These are phyloP conservation scores for Tarsius wallacei DNA, from an alignment of 2,797 vertebrate genomes.

Conservation along the genomic window DNA sequence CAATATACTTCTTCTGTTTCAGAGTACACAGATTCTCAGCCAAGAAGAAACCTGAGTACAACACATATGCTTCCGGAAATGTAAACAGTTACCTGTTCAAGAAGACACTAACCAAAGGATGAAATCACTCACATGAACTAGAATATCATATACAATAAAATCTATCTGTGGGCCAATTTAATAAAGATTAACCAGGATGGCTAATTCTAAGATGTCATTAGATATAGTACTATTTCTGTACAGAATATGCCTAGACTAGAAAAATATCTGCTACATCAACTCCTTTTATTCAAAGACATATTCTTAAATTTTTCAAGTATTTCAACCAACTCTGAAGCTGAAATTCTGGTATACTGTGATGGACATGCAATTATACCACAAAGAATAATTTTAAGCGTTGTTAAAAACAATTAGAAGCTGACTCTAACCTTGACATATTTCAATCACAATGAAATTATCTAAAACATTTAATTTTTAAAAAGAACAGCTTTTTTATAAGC, in stretches of 20 bases:
- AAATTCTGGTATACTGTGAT: background rate
- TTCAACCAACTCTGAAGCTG: background rate
- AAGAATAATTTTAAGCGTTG: slow-evolving; percentile 44
- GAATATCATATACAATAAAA: slow-evolving; percentile 41
- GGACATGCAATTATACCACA: background rate
- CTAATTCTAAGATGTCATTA: slow-evolving; percentile 16
- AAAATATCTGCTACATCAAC: background rate
- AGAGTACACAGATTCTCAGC: background rate
- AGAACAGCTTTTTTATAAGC: slow-evolving; percentile 25
- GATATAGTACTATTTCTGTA: background rate
- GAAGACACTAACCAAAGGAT: background rate
- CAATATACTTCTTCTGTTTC: background rate
- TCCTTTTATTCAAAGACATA: slow-evolving; percentile 52
- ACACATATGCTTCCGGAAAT: background rate
- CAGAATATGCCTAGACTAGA: background rate
- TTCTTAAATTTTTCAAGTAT: slow-evolving; percentile 25
- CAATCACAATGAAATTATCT: slow-evolving; percentile 41
- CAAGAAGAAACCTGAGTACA: slow-evolving; percentile 5
- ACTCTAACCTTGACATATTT: background rate
- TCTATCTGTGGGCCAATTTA: background rate
- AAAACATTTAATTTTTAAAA: slow-evolving; percentile 54
- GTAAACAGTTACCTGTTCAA: background rate
- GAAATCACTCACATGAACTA: slow-evolving; percentile 6
- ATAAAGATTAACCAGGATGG: background rate
- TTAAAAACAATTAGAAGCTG: slow-evolving; percentile 43